These are phyloP conservation scores for Reticulitermes lucifugus DNA, from an alignment of 2,888 invertebrate genomes.

Conservation along the genomic window DNA sequence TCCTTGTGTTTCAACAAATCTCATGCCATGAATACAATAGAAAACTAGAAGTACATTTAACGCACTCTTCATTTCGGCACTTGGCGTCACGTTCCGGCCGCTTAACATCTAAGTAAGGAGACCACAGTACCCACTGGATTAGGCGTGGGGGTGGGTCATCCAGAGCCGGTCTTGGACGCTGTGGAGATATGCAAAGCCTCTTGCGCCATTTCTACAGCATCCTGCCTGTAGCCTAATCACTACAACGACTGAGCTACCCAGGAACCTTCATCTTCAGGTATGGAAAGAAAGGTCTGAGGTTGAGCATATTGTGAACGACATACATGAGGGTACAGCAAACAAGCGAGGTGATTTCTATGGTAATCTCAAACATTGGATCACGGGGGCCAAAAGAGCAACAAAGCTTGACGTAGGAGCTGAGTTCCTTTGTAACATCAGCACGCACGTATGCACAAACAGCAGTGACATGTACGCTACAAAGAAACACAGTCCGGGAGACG, in stretches of 20 bases:
- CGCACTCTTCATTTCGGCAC: too few species aligned
- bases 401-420: not conserved
- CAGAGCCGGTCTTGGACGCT: too few species aligned
- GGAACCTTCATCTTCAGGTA: not conserved
- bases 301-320: not conserved
- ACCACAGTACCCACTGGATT: too few species aligned
- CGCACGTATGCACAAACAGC: constrained; percentile 26
- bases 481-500: not conserved
- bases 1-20: too few species aligned
- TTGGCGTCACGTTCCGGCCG: too few species aligned
- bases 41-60: too few species aligned
- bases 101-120: too few species aligned
- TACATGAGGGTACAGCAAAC: not conserved
- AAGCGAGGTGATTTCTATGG: constrained; percentile 33
- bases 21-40: too few species aligned
- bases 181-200: too few species aligned
- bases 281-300: not conserved
- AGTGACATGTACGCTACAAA: constrained; percentile 17
- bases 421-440: constrained; percentile 27
- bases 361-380: constrained; percentile 38
- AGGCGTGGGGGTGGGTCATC: too few species aligned
- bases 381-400: not conserved
- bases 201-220: too few species aligned
- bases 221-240: too few species aligned
- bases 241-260: not conserved